Evolutionary conservation across 2,888 invertebrate genomes (phyloP).

Genomic region (Steromphala cineraria): DNA sequence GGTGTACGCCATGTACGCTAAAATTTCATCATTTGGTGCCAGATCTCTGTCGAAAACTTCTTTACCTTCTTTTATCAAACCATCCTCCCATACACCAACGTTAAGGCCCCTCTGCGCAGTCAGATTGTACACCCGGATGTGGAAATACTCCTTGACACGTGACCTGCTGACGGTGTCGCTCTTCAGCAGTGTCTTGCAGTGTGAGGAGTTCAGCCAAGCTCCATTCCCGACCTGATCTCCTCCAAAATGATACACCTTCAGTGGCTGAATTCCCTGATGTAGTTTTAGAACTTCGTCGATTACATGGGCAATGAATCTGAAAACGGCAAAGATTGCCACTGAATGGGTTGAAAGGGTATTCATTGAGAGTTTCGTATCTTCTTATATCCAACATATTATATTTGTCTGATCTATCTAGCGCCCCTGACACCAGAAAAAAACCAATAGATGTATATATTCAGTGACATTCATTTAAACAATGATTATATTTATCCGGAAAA

Average conservation of each 20-base stretch:
- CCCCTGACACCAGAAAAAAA: too few relatives aligned
- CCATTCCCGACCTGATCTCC: conserved; percentile 70
- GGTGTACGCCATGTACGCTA: conserved; percentile 64
- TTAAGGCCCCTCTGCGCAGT: conserved; percentile 30
- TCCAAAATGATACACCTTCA: conserved; percentile 67
- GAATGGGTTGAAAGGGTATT: too few relatives aligned
- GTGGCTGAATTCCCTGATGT: conserved; percentile 52
- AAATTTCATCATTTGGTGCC: conserved; percentile 42
- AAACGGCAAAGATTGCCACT: background rate
- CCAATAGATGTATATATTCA: too few relatives aligned
- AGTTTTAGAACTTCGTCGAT: conserved; percentile 40
- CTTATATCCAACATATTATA: too few relatives aligned
- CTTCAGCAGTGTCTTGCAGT: conserved; percentile 46
- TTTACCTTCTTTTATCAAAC: conserved; percentile 35
- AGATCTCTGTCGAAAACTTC: conserved; percentile 32
- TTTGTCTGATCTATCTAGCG: too few relatives aligned
- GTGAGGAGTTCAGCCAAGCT: conserved; percentile 64
- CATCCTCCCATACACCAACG: conserved; percentile 58
- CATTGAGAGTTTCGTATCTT: too few relatives aligned
- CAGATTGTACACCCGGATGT: background rate
- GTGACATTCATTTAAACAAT: too few relatives aligned
- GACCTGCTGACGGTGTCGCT: conserved; percentile 18
- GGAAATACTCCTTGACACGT: conserved; percentile 32
- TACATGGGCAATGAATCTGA: conserved; percentile 55
- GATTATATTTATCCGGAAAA: too few relatives aligned